Evolutionary conservation across 2,797 vertebrate genomes (phyloP).

Genomic region (Ispidina picta): DNA sequence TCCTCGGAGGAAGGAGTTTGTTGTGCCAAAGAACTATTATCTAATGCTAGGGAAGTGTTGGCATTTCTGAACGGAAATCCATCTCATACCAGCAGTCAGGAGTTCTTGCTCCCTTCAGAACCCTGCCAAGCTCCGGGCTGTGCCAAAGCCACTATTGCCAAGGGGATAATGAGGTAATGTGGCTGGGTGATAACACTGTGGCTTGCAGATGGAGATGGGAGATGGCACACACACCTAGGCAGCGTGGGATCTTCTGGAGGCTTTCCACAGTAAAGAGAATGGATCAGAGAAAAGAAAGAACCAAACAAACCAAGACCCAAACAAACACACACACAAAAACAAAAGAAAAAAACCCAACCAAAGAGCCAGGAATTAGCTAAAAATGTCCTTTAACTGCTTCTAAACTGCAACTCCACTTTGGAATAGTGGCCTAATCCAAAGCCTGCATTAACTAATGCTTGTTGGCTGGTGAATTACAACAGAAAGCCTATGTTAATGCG

Average conservation of each 20-base stretch:
- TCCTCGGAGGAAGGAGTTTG: conserved; percentile 4
- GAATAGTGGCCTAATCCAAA: conserved; percentile 63
- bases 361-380: background rate
- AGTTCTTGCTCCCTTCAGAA: conserved; percentile 7
- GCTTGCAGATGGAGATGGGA: background rate
- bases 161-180: conserved; percentile 63
- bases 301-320: no score
- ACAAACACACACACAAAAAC: no score
- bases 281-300: background rate
- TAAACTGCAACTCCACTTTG: conserved; percentile 33
- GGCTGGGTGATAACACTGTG: conserved; percentile 31
- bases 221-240: background rate
- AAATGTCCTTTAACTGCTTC: conserved; percentile 2
- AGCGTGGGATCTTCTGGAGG: background rate
- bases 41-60: background rate
- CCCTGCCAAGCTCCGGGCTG: conserved; percentile 25
- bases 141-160: conserved; percentile 57
- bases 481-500: conserved; percentile 77
- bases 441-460: conserved; percentile 75
- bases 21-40: conserved; percentile 2
- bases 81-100: background rate
- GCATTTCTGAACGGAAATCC: background rate
- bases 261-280: conserved; percentile 8
- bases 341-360: no score
- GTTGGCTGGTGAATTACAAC: conserved; percentile 78